A percentile compares a stretch with the other conserved stretches of the same genome.
Conservation (phyloP, 2,797 vertebrate genomes). For the Salmo trutta region DNA sequence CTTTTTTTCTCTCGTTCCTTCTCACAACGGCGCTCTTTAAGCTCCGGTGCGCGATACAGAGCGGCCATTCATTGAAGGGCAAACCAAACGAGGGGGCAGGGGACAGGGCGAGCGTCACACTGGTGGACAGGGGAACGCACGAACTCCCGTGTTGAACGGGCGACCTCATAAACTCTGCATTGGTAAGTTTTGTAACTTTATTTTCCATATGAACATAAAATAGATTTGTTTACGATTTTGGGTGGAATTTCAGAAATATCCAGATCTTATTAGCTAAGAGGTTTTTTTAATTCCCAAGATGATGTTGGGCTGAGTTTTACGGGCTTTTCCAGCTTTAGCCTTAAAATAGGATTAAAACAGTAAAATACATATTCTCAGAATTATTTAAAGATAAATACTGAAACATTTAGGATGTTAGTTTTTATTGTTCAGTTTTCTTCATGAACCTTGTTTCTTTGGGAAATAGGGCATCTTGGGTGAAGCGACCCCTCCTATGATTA, state of each 20-base stretch:
- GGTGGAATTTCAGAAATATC: neutral
- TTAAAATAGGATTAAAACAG: neutral
- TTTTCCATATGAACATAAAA: neutral
- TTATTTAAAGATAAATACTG: too few species aligned
- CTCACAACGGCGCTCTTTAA: slow-evolving; percentile 85
- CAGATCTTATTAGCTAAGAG: neutral
- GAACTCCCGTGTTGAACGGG: slow-evolving; percentile 73
- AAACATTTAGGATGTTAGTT: neutral
- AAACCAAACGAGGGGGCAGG: slow-evolving; percentile 49
- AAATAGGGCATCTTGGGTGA: neutral
- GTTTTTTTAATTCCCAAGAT: neutral
- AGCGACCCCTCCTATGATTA: neutral
- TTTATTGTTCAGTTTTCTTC: neutral
- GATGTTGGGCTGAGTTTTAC: neutral
- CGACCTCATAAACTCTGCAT: slow-evolving; percentile 67
- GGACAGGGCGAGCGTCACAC: slow-evolving; percentile 46
- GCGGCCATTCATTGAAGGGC: slow-evolving; percentile 79
- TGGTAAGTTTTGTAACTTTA: slow-evolving; percentile 73
- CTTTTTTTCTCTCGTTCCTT: slow-evolving; percentile 69
- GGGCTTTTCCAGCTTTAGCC: neutral
- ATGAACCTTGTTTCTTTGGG: neutral
- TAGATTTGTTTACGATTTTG: neutral
- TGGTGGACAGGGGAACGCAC: slow-evolving; percentile 72
- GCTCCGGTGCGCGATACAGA: slow-evolving; percentile 80
- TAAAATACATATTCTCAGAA: neutral